Evolutionary conservation across 2,797 vertebrate species (phyloP).

Genomic region (Buphagus erythrorhynchus): DNA sequence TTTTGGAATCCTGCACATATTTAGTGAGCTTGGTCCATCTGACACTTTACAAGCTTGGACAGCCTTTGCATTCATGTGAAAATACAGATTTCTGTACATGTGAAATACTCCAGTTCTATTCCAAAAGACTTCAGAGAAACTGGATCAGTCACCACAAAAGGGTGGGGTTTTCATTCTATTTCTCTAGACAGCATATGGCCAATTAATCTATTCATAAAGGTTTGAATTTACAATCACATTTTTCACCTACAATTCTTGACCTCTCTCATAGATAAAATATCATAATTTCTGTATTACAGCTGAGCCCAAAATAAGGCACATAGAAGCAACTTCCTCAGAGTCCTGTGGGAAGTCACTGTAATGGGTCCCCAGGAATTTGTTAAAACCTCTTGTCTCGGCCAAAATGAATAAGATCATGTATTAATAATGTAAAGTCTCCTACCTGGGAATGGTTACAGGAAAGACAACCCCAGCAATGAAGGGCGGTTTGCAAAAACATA

Average conservation of each 20-base stretch:
- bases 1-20: constrained; percentile 35
- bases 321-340: neutral
- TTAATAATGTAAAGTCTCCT: neutral
- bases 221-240: neutral
- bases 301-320: neutral
- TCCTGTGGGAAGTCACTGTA: neutral
- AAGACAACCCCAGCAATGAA: neutral
- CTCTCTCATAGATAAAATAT: neutral
- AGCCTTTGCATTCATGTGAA: neutral
- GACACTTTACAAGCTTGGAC: constrained; percentile 31
- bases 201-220: neutral
- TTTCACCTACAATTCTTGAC: neutral
- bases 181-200: neutral
- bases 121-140: constrained; percentile 34
- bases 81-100: neutral
- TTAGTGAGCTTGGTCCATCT: neutral
- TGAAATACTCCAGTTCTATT: constrained; percentile 30
- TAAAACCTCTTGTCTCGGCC: neutral
- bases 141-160: neutral
- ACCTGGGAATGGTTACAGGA: neutral
- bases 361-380: neutral
- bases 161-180: neutral
- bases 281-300: neutral
- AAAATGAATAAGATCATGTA: neutral
- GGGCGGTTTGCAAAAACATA: neutral